Conservation (phyloP, 2,113 vertebrate genomes). For the Cynopterus brachyotis region DNA sequence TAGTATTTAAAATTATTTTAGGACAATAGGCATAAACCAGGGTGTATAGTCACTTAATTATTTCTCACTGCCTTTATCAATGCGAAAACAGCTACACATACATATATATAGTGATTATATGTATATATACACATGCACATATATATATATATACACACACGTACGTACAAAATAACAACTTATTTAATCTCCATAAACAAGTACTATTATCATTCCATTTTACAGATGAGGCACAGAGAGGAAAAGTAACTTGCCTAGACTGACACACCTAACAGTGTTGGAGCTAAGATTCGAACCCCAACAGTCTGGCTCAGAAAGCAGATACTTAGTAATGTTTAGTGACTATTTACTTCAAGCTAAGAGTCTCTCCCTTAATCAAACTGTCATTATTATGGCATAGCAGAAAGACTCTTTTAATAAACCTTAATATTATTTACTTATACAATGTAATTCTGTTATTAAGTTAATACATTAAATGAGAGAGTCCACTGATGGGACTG, state of each 20-base stretch:
- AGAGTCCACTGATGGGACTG: not conserved
- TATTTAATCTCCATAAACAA: not conserved
- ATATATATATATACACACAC: not conserved
- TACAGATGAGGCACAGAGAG: not conserved
- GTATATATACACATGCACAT: not conserved
- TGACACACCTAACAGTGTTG: not conserved
- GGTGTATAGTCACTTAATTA: not conserved
- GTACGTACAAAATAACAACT: not conserved
- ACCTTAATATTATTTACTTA: not conserved
- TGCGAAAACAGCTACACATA: not conserved
- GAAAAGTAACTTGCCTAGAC: not conserved
- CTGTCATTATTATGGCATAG: not conserved
- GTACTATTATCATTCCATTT: not conserved
- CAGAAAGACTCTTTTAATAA: not conserved
- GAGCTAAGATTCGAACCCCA: not conserved
- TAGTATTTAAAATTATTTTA: not conserved
- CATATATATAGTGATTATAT: not conserved
- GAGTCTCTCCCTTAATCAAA: not conserved
- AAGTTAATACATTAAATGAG: not conserved
- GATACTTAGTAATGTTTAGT: not conserved
- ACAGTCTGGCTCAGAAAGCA: not conserved
- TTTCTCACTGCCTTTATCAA: not conserved
- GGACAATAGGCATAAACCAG: not conserved
- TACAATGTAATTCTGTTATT: not conserved
- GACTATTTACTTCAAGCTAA: not conserved